Conservation (phyloP, 2,797 vertebrate genomes). For the Bovichtus variegatus region DNA sequence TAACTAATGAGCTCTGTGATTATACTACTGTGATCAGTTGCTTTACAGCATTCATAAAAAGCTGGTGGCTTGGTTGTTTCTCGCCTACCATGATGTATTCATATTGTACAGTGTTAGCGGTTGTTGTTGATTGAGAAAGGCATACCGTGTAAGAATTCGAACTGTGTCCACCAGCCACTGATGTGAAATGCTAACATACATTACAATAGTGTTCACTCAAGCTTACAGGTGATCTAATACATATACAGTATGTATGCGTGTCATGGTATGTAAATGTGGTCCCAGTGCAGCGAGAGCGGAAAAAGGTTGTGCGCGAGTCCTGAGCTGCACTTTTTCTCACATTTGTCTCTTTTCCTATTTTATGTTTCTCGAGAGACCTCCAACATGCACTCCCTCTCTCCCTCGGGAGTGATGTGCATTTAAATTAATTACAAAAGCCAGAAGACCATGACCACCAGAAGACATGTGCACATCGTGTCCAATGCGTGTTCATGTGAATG, state of each 20-base stretch:
- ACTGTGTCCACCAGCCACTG: neutral
- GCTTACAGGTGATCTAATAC: slow-evolving; percentile 3
- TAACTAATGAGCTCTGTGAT: neutral
- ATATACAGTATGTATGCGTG: neutral
- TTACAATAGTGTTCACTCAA: neutral
- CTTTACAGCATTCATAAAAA: neutral
- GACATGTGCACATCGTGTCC: slow-evolving; percentile 48
- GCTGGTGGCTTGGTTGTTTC: neutral
- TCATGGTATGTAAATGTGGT: neutral
- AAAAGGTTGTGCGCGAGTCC: neutral
- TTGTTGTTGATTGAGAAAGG: neutral
- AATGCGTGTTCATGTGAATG: slow-evolving; percentile 20
- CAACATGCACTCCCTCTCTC: slow-evolving; percentile 41
- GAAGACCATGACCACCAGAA: slow-evolving; percentile 51
- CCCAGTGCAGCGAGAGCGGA: neutral
- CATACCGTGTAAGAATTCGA: neutral
- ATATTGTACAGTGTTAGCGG: neutral
- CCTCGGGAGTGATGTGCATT: slow-evolving; percentile 52
- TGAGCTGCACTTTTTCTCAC: slow-evolving; percentile 18
- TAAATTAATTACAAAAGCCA: slow-evolving; percentile 70
- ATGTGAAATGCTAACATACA: slow-evolving; percentile 6
- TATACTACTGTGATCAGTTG: neutral
- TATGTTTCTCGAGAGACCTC: slow-evolving; percentile 43
- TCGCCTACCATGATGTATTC: neutral
- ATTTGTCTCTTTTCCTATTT: slow-evolving; percentile 31